Base-by-base conservation (phyloP, 2,113 vertebrate genomes). In the Lathamus discolor region DNA sequence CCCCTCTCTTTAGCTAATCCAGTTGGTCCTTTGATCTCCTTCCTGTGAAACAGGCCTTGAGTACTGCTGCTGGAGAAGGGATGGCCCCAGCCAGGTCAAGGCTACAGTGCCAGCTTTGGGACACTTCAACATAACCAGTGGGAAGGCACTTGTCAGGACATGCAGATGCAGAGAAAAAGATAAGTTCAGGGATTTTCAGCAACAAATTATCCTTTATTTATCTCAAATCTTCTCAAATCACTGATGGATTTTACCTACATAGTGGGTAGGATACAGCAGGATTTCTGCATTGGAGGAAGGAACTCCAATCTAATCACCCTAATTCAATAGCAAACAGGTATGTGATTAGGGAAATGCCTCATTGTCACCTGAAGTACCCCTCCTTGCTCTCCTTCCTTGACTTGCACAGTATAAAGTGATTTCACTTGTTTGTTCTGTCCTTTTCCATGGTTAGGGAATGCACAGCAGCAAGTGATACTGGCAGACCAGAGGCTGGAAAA, bases 401-500 rank as follows among this genome's bases (percentile, higher is more conserved):
- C 35, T 88, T 83, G 48, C 35, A 52, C 25, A 61, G 59, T 37
- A 55, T 75, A 54, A 86, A 76, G 61, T 24, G 11, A 22, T 85
- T 67, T 70, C 63, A 48, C n/a, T 14, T 55, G 15, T 86, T 92
- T 4, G 0, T 81, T 90, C 72, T 67, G 74, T 87, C 51, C 54
- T 31, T 76, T 39, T 39, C 59, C 2, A 0, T 25, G 37, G 43
- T 78, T 88, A 70, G 29, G 43, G 55, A 72, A 43, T 35, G 33
- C 31, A 24, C 29, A 57, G 51, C 39, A 83, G 91, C 49, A 67
- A 46, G 46, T 64, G 39, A 55, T 39, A 18, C 29, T 48, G 48
- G 31, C 74, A 94, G 80, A 81, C 85, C 77, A 92, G 52, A 79
- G 48, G 28, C 78, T 77, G 62, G 18, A 80, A 64, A 89, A 69